Evolutionary conservation across 2,797 vertebrate species (phyloP).

Genomic region (Chelon labrosus): DNA sequence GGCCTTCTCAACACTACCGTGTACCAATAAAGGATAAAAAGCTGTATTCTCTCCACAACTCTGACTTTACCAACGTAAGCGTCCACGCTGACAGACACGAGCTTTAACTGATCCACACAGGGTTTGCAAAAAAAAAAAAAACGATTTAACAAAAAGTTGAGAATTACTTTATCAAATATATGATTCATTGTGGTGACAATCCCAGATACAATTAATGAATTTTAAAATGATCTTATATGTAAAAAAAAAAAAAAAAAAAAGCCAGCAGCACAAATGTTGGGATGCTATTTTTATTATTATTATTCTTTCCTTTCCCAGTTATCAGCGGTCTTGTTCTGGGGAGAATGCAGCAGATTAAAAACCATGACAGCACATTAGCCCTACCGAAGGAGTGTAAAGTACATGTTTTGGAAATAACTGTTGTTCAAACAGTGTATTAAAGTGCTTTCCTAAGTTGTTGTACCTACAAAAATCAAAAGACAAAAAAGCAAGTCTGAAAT

Average conservation of each 20-base stretch:
- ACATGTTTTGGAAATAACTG: slow-evolving; percentile 90
- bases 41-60: slow-evolving; percentile 92
- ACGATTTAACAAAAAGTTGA: slow-evolving; percentile 12
- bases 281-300: not conserved
- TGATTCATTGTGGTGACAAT: slow-evolving; percentile 78
- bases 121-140: slow-evolving; percentile 14
- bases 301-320: slow-evolving; percentile 1
- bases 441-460: slow-evolving; percentile 94
- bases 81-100: slow-evolving; percentile 25
- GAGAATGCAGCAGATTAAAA: slow-evolving; percentile 88
- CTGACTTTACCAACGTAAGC: slow-evolving; percentile 34
- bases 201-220: slow-evolving; percentile 51
- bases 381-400: slow-evolving; percentile 91
- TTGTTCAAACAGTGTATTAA: slow-evolving; percentile 96
- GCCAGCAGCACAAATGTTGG: slow-evolving; percentile 57
- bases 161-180: slow-evolving; percentile 22
- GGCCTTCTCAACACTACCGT: slow-evolving; percentile 83
- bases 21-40: slow-evolving; percentile 67
- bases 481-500: slow-evolving; percentile 85
- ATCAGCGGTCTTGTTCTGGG: slow-evolving; percentile 84
- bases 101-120: slow-evolving; percentile 50
- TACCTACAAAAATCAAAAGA: slow-evolving; percentile 90
- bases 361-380: slow-evolving; percentile 86
- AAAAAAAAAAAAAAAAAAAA: slow-evolving; percentile 27
- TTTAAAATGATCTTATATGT: slow-evolving; percentile 41